phyloP scores from a whole-genome alignment of 1,140 invertebrate genomes.

The Vanessa tameamea region DNA sequence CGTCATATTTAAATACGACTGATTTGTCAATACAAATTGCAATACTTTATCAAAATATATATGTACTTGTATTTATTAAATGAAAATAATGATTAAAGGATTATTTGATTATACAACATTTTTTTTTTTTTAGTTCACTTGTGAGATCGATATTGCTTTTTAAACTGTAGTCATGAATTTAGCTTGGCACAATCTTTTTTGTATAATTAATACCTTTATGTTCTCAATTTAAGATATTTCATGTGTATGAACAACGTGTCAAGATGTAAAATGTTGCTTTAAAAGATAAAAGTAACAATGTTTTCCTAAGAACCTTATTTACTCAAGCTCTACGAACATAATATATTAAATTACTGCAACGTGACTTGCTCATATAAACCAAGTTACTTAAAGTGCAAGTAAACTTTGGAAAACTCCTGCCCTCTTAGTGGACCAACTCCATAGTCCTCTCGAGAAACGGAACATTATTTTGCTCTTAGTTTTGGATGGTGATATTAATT shows the following conservation, averaged over 20 bases:
- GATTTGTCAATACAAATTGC: background rate
- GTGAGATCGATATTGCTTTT: too few relatives aligned
- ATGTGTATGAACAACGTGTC: too few relatives aligned
- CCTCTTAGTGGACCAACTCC: slow-evolving; percentile 17
- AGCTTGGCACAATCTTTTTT: too few relatives aligned
- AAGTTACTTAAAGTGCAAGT: slow-evolving; percentile 25
- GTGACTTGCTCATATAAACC: slow-evolving; percentile 2
- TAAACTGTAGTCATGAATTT: too few relatives aligned
- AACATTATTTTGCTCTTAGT: slow-evolving; percentile 29
- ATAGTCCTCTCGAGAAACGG: slow-evolving; percentile 18
- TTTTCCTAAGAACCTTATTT: background rate
- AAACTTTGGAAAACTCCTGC: slow-evolving; percentile 14
- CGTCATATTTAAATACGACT: background rate
- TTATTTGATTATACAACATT: too few relatives aligned
- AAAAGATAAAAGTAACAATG: background rate
- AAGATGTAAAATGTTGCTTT: too few relatives aligned
- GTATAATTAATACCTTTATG: too few relatives aligned
- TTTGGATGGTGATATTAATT: slow-evolving; percentile 15
- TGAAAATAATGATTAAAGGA: too few relatives aligned
- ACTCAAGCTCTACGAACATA: slow-evolving; percentile 7
- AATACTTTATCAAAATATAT: too few relatives aligned
- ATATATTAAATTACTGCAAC: slow-evolving; percentile 18
- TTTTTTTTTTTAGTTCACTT: too few relatives aligned
- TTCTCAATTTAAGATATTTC: too few relatives aligned
- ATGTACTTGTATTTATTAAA: too few relatives aligned